These are phyloP conservation scores for Nycticebus coucang DNA, from an alignment of 2,113 vertebrate species.

Conservation along the genomic window DNA sequence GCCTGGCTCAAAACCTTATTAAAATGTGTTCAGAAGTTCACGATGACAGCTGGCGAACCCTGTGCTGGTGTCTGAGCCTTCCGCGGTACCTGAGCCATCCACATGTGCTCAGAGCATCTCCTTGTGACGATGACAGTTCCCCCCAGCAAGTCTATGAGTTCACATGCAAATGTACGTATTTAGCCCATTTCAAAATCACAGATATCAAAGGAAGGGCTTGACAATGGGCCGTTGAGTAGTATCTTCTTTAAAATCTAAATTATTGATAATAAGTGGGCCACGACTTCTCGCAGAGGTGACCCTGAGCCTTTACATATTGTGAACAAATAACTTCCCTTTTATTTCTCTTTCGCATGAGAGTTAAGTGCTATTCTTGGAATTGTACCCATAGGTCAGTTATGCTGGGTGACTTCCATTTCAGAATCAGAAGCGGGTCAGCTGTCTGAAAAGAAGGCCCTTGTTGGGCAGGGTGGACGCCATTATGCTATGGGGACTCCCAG, in stretches of 20 bases:
- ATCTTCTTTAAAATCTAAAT: neutral
- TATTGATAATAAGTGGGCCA: neutral
- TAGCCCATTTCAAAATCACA: neutral
- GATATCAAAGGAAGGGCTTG: neutral
- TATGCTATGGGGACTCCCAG: rapidly evolving
- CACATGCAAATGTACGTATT: neutral
- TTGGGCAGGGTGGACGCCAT: too few species aligned
- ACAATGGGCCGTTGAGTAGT: rapidly evolving
- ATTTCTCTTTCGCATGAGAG: neutral
- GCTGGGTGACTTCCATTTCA: rapidly evolving
- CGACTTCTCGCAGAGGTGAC: rapidly evolving
- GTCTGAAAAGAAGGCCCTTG: neutral
- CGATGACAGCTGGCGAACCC: too few species aligned
- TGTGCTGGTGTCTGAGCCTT: too few species aligned
- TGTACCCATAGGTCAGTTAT: too few species aligned
- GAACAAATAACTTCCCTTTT: too few species aligned
- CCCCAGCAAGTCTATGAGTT: rapidly evolving
- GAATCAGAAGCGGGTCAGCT: neutral
- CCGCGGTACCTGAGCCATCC: rapidly evolving
- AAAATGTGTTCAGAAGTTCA: neutral
- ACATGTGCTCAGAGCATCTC: rapidly evolving
- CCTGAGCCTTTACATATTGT: neutral
- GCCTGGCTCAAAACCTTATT: neutral
- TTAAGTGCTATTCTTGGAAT: neutral
- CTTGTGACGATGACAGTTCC: rapidly evolving